Evolutionary conservation across 2,888 invertebrate genomes (phyloP).

Genomic region (Leucoptera coffeella): DNA sequence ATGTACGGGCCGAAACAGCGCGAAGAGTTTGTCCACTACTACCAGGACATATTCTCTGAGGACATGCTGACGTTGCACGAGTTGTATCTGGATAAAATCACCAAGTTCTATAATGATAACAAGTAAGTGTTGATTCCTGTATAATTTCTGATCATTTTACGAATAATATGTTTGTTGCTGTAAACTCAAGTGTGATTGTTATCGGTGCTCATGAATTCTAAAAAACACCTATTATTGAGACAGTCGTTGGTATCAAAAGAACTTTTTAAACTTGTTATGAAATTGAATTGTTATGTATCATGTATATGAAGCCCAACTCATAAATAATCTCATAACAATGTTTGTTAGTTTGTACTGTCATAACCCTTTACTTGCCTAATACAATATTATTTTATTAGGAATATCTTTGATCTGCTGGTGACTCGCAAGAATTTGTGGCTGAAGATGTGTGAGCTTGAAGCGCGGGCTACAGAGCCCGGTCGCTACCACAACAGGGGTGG

Average conservation of each 20-base stretch:
- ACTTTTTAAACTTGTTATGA: too few relatives aligned
- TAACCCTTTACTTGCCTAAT: slow-evolving; percentile 1
- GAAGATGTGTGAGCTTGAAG: slow-evolving; percentile 70
- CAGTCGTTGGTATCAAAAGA: too few relatives aligned
- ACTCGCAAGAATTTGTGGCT: slow-evolving; percentile 67
- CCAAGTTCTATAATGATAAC: slow-evolving; percentile 58
- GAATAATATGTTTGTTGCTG: too few relatives aligned
- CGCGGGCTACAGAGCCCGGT: slow-evolving; percentile 70
- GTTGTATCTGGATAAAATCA: slow-evolving; percentile 64
- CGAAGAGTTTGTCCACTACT: slow-evolving; percentile 57
- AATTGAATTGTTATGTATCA: too few relatives aligned
- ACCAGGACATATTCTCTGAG: slow-evolving; percentile 68
- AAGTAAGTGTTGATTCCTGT: slow-evolving; percentile 49
- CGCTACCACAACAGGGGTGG: slow-evolving; percentile 86
- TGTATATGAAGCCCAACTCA: too few relatives aligned
- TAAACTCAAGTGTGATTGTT: too few relatives aligned
- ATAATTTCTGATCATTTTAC: too few relatives aligned
- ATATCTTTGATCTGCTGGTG: slow-evolving; percentile 59
- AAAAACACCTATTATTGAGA: too few relatives aligned
- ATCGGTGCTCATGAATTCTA: too few relatives aligned
- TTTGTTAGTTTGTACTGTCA: too few relatives aligned
- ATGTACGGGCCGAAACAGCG: slow-evolving; percentile 60
- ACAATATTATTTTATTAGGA: slow-evolving; percentile 20
- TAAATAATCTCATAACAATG: too few relatives aligned
- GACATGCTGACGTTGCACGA: slow-evolving; percentile 76